Conservation (phyloP, 2,888 invertebrate genomes). For the Rhingia rostrata region DNA sequence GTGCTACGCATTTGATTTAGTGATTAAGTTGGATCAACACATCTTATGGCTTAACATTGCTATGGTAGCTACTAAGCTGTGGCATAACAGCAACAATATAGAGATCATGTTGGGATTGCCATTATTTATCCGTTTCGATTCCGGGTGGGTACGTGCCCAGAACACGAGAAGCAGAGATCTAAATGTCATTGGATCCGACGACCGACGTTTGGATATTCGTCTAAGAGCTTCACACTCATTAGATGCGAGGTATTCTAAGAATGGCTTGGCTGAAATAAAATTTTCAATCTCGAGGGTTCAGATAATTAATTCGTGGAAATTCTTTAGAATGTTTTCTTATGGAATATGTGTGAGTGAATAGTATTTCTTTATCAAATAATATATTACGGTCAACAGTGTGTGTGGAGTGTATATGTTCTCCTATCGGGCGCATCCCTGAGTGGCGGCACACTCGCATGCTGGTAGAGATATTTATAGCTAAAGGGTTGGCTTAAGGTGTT, state of each 20-base stretch:
- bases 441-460: too few relatives aligned
- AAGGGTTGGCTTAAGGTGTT: too few relatives aligned
- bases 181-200: neutral
- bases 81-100: neutral
- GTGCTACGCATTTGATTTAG: constrained; percentile 55
- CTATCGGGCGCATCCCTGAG: too few relatives aligned
- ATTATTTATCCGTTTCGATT: constrained; percentile 16
- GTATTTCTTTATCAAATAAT: too few relatives aligned
- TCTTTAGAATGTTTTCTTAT: too few relatives aligned
- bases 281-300: too few relatives aligned
- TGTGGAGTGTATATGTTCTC: too few relatives aligned
- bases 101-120: constrained; percentile 34
- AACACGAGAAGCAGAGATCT: constrained; percentile 22
- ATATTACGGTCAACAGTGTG: too few relatives aligned
- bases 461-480: too few relatives aligned
- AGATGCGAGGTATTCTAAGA: neutral
- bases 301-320: too few relatives aligned
- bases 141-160: constrained; percentile 38
- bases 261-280: constrained; percentile 14
- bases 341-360: too few relatives aligned
- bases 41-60: neutral
- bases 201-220: neutral
- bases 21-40: constrained; percentile 36
- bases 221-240: neutral
- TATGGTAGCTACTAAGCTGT: neutral